Evolutionary conservation across 2,797 vertebrate species (phyloP), one percentile per base, ranked within the genome.

Genomic region (Pyrocephalus nanus): DNA sequence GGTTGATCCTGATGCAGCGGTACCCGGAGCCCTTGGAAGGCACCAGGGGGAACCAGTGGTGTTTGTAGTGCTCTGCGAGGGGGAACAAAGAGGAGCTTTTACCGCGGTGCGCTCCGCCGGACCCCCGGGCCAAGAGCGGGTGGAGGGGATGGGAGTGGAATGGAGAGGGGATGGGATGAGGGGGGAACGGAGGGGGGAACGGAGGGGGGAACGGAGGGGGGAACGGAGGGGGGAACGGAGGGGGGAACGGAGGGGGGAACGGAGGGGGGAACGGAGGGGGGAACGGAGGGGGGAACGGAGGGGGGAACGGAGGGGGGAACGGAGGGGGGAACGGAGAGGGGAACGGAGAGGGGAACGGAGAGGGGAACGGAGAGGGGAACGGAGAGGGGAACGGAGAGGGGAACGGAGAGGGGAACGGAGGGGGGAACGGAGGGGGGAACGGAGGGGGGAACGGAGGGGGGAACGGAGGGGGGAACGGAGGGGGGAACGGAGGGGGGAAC

Each of bases 1-100:
- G 98, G 96, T 98, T 98, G 96, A 98, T 98, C 91, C 98, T 92
- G 77, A 98, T 97, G 95, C 98, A 98, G 66, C 98, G 97, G 94
- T 98, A 98, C 26, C 97, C 98, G 2, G 98, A 98, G 75, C 98
- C 98, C 93, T 92, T 96, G 93, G 96, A 98, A 23, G 98, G 98
- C 84, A 94, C 86, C 55, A 97, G 95, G 34, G 98, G 98, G 89
- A 98, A 98, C 98, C 98, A 98, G 96, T 98, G 98, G 76, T 98
- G 97, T 84, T 86, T 93, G 94, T 98, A 98, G 89, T 98, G 97
- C 84, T 98, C 98, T 98, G 92, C 53, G 67, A 43, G 77, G 85
- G 91, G 66, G 94, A 96, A 90, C 87, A 83, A 92, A 95, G 81
- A 69, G 51, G 27, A n/a, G 93, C 43, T 89, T 90, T 74, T 67